Conservation (phyloP, 2,888 invertebrate genomes). For the Mystacides longicornis region DNA sequence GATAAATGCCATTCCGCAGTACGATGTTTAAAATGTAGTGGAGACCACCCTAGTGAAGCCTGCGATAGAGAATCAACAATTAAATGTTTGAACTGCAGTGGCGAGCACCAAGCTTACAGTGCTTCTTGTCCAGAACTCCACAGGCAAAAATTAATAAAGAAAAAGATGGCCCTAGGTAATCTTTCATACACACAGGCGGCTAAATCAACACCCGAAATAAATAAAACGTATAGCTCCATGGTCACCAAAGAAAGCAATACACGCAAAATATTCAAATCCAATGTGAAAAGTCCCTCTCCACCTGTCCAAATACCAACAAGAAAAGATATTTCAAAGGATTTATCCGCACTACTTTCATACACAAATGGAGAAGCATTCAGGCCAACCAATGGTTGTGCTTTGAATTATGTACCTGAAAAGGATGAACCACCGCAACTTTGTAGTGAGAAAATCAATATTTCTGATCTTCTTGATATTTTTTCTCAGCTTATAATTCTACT, state of each 20-base stretch:
- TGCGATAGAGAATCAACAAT: background rate
- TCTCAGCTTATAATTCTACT: background rate
- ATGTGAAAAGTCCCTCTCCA: too few species aligned
- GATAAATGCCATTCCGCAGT: background rate
- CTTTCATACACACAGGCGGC: background rate
- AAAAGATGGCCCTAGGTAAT: background rate
- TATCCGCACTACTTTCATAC: too few species aligned
- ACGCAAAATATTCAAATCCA: too few species aligned
- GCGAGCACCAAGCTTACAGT: background rate
- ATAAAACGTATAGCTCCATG: background rate
- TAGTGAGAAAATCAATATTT: too few species aligned
- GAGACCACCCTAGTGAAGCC: background rate
- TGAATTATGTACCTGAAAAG: too few species aligned
- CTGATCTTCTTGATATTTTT: background rate
- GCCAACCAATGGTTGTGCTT: background rate
- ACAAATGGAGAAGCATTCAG: background rate
- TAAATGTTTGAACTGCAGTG: constrained; percentile 3
- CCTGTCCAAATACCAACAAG: too few species aligned
- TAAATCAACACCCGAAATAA: background rate
- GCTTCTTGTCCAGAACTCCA: background rate
- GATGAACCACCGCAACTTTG: too few species aligned
- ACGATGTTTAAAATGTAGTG: constrained; percentile 5
- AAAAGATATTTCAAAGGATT: too few species aligned
- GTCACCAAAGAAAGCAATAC: too few species aligned
- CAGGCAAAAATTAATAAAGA: background rate